Percentiles rank a stretch among this genome's conserved stretches.
Conservation (phyloP, 2,797 vertebrate genomes). For the Notoglanidium macrostoma region DNA sequence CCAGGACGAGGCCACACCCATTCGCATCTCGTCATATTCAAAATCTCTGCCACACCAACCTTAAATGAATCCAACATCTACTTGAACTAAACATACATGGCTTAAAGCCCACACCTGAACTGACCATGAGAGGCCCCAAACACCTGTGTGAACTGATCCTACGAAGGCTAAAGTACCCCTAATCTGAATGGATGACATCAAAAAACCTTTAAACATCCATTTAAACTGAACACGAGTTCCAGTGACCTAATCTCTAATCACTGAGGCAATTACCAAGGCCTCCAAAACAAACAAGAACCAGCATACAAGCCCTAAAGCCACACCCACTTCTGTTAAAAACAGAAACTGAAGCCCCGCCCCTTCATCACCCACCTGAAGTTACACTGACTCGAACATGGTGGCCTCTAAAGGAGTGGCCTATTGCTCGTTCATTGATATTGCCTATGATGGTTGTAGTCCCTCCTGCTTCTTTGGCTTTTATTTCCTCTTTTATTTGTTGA, state of each 20-base stretch:
- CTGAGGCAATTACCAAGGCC: no score
- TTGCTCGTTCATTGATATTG: slow-evolving; percentile 29
- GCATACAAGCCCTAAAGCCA: neutral
- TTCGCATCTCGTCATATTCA: slow-evolving; percentile 37
- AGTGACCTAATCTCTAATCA: no score
- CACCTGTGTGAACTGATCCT: neutral
- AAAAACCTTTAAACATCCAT: neutral
- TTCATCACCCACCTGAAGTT: neutral
- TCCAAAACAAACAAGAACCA: neutral
- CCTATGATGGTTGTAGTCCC: slow-evolving; percentile 21
- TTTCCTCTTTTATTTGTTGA: slow-evolving; percentile 45
- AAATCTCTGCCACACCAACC: slow-evolving; percentile 3
- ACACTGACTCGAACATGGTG: neutral
- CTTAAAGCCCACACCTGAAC: neutral
- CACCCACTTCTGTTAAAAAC: neutral
- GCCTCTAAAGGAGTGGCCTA: slow-evolving; percentile 58
- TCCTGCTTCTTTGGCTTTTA: slow-evolving; percentile 35
- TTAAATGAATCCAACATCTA: neutral
- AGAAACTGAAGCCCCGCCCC: neutral
- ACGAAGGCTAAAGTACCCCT: neutral
- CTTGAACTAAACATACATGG: neutral
- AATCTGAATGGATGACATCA: neutral
- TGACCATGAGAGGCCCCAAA: neutral
- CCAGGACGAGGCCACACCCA: slow-evolving; percentile 65
- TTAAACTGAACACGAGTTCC: neutral